Percentiles rank a stretch among this genome's conserved stretches.
These are phyloP conservation scores for Grapholita molesta DNA, from an alignment of 1,140 invertebrate genomes.

Conservation along the genomic window DNA sequence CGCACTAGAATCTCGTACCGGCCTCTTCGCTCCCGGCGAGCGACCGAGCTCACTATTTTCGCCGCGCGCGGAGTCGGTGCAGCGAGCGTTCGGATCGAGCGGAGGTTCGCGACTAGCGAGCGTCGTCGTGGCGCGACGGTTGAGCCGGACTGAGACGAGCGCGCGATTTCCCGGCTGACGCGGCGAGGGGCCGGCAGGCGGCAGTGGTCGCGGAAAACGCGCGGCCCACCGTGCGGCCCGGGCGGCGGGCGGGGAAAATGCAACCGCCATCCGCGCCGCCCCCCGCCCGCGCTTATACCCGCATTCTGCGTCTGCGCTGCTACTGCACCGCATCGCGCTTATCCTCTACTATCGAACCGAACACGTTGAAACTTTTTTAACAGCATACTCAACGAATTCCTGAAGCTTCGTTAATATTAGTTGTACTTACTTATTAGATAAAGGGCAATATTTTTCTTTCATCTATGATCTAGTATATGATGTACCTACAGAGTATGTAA, in stretches of 20 bases:
- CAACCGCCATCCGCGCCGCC: slow-evolving; percentile 24
- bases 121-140: slow-evolving; percentile 62
- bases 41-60: slow-evolving; percentile 56
- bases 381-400: background rate
- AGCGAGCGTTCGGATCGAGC: slow-evolving; percentile 38
- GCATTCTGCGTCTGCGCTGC: slow-evolving; percentile 39
- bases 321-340: slow-evolving; percentile 19
- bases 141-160: slow-evolving; percentile 64
- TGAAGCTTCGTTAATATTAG: background rate
- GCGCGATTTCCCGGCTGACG: slow-evolving; percentile 65
- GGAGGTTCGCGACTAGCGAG: slow-evolving; percentile 48
- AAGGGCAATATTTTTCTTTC: too few species aligned
- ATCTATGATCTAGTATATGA: too few species aligned
- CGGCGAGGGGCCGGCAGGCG: slow-evolving; percentile 49
- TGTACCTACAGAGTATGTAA: too few species aligned
- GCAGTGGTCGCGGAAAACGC: slow-evolving; percentile 65
- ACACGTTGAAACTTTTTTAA: background rate
- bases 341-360: background rate
- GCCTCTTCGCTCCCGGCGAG: slow-evolving; percentile 51
- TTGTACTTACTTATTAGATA: too few species aligned
- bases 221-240: slow-evolving; percentile 41
- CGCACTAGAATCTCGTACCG: slow-evolving; percentile 44
- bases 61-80: slow-evolving; percentile 48
- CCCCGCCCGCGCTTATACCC: background rate
- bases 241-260: slow-evolving; percentile 67